Conservation (phyloP, 2,888 invertebrate species). For the Mythimna lalbum region DNA sequence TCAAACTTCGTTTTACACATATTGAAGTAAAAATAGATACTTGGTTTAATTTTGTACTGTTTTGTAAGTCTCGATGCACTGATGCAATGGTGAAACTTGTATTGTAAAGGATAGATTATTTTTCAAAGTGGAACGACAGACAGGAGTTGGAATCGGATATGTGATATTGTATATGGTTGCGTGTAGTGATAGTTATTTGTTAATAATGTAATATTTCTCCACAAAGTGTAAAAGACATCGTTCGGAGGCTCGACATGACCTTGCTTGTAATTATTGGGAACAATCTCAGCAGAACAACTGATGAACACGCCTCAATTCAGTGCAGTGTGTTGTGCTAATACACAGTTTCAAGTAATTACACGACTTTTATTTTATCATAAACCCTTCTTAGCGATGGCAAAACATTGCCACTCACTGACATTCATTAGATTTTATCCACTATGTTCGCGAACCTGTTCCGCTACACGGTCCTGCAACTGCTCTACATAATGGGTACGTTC, state of each 20-base stretch:
- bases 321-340: slow-evolving; percentile 67
- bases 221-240: slow-evolving; percentile 51
- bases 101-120: slow-evolving; percentile 32
- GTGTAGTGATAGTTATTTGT: slow-evolving; percentile 61
- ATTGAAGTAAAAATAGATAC: slow-evolving; percentile 3
- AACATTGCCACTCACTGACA: no score
- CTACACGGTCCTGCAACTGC: no score
- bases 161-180: slow-evolving; percentile 66
- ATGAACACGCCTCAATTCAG: slow-evolving; percentile 59
- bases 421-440: no score
- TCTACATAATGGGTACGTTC: no score
- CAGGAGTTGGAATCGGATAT: slow-evolving; percentile 58
- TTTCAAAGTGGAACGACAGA: slow-evolving; percentile 47
- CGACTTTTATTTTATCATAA: slow-evolving; percentile 49
- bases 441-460: no score
- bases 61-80: slow-evolving; percentile 33
- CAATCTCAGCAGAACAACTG: slow-evolving; percentile 54
- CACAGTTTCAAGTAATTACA: slow-evolving; percentile 55
- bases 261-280: slow-evolving; percentile 59
- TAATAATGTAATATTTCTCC: slow-evolving; percentile 62
- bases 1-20: slow-evolving; percentile 6
- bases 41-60: slow-evolving; percentile 34
- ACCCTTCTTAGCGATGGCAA: no score
- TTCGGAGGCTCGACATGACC: slow-evolving; percentile 48
- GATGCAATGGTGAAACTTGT: slow-evolving; percentile 21